phyloP scores from a whole-genome alignment of 2,888 invertebrate species.

The Lampropteryx suffumata region DNA sequence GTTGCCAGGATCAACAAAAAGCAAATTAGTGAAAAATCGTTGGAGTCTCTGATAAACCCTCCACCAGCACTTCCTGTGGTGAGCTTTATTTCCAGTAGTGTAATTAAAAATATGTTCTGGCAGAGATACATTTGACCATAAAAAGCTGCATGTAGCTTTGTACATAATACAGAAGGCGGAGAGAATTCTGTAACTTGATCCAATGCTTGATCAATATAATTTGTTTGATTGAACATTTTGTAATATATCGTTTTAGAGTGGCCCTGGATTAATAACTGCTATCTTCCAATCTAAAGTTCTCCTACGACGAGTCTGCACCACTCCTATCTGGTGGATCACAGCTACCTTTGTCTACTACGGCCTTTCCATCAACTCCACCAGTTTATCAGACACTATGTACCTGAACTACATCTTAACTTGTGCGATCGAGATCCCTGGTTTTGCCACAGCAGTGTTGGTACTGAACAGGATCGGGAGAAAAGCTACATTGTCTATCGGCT shows the following conservation, averaged over 20 bases:
- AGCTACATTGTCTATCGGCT: conserved; percentile 81
- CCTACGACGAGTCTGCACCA: conserved; percentile 82
- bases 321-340: conserved; percentile 90
- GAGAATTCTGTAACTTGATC: too few relatives aligned
- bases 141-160: too few relatives aligned
- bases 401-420: conserved; percentile 86
- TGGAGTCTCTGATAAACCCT: conserved; percentile 64
- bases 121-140: too few relatives aligned
- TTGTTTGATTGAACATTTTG: too few relatives aligned
- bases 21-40: conserved; percentile 77
- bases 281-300: conserved; percentile 77
- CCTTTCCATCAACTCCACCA: conserved; percentile 88
- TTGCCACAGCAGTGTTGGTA: conserved; percentile 82
- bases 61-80: conserved; percentile 47
- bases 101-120: too few relatives aligned
- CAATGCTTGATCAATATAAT: too few relatives aligned
- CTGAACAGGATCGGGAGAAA: conserved; percentile 85
- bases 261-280: conserved; percentile 45
- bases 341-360: conserved; percentile 91
- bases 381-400: conserved; percentile 88
- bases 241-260: too few relatives aligned
- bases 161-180: too few relatives aligned
- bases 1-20: conserved; percentile 85
- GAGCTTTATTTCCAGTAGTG: neutral
- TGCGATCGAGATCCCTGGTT: conserved; percentile 88